Evolutionary conservation across 1,140 invertebrate genomes (phyloP).

Genomic region (Lepidurus packardi): DNA sequence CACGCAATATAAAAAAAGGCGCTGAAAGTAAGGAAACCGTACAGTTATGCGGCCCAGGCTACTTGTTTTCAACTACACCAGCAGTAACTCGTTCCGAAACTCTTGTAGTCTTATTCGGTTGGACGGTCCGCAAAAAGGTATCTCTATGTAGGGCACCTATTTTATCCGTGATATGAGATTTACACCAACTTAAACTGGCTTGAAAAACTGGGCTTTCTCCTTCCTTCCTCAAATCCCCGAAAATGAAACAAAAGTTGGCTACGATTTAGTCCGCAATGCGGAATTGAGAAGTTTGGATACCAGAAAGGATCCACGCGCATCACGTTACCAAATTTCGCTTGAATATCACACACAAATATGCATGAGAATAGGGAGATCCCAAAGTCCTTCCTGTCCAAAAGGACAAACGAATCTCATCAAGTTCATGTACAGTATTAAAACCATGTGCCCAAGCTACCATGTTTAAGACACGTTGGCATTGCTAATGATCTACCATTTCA

Average conservation of each 20-base stretch:
- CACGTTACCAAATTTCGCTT: not conserved
- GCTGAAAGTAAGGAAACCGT: too few relatives aligned
- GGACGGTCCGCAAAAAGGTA: not conserved
- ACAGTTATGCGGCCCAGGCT: not conserved
- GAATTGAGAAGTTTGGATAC: not conserved
- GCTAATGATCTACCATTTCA: not conserved
- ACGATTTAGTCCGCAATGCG: not conserved
- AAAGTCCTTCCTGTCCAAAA: not conserved
- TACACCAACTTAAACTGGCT: not conserved
- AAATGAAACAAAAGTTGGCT: not conserved
- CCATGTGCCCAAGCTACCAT: too few relatives aligned
- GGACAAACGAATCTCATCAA: not conserved
- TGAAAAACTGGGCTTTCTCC: not conserved
- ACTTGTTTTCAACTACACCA: not conserved
- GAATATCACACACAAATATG: not conserved
- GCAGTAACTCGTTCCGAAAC: not conserved
- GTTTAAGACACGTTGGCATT: not conserved
- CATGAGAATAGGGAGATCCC: not conserved
- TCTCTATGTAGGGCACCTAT: not conserved
- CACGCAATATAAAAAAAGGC: not conserved
- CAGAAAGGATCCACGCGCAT: constrained; percentile 1
- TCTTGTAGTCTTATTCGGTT: not conserved
- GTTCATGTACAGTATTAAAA: too few relatives aligned
- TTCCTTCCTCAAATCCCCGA: not conserved
- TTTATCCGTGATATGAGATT: not conserved